Base-by-base conservation (phyloP, 2,888 invertebrate genomes). In the Parnassius mnemosyne region DNA sequence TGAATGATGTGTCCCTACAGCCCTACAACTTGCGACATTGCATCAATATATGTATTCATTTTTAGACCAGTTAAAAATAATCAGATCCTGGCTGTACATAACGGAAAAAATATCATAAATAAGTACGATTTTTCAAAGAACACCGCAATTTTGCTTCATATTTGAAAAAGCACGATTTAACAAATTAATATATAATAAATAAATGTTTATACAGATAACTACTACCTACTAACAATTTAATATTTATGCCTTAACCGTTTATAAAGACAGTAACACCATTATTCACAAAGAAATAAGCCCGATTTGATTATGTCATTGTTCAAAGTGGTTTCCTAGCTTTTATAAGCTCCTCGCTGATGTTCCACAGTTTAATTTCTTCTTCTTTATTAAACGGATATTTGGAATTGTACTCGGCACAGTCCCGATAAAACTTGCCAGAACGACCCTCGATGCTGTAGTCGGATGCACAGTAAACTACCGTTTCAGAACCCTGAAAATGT, bases 391-490 rank as follows among this genome's bases (percentile, higher is more conserved):
- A 93, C 25, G 92, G 84, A 56, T 93, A 89, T 66, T 92, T 94
- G 0, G 95, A 93, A 57, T 86, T 86, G 78, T 93, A 95, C 60
- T 92, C 92, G 34, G 87, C 89, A 74, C 96, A 96, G 80, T 97
- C 94, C 53, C 95, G 93, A 81, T 96, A 97, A 75, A 96, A 93
- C 68, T 92, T 91, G 10, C 97, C 97, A 16, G 94, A 94, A 73
- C 94, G 93, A 0, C 94, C 93, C 61, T 92, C 91, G 62, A 92
- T 76, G 65, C 75, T 79, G 76, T 85, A 84, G 66, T 95, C 95
- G 0, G 95, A 94, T 0, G 96, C 95, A 78, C 96, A 96, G 81
- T 94, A 94, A 11, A 97, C 85, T 25, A 96, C 93, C 2, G 96
- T 96, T 83, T 97, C 95, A 0, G 95, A 93, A 52, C 97, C 97